Evolutionary conservation across 2,888 invertebrate species (phyloP).

Genomic region (Parapristionchus giblindavisi): DNA sequence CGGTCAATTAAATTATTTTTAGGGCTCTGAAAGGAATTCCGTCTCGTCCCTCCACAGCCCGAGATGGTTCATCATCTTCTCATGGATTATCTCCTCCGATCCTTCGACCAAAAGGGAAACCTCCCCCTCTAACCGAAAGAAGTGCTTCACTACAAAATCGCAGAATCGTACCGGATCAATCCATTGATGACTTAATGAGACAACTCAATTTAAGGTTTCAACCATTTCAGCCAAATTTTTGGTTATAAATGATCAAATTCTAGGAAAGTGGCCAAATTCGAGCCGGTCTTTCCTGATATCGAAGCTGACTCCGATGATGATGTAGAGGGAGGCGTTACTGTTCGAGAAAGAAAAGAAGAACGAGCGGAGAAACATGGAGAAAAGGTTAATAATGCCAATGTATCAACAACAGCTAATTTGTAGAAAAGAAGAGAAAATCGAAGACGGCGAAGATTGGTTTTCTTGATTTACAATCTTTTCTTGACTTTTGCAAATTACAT

Average conservation of each 20-base stretch:
- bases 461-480: neutral
- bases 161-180: conserved; percentile 46
- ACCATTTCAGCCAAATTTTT: neutral
- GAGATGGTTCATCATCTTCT: conserved; percentile 11
- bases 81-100: conserved; percentile 18
- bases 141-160: conserved; percentile 23
- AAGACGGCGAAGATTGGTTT: neutral
- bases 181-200: conserved; percentile 56
- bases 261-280: conserved; percentile 58
- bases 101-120: conserved; percentile 33
- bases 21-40: conserved; percentile 31
- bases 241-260: neutral
- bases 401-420: neutral
- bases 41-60: conserved; percentile 5
- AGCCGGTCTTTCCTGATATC: conserved; percentile 58
- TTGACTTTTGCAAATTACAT: neutral
- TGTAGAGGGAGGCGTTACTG: conserved; percentile 61
- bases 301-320: conserved; percentile 59
- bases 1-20: no score
- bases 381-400: conserved; percentile 45
- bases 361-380: conserved; percentile 64
- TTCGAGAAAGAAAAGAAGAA: conserved; percentile 63
- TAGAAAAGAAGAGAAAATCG: neutral
- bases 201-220: conserved; percentile 57
- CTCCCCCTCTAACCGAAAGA: conserved; percentile 20